Percentiles rank a stretch among this genome's conserved stretches.
Conservation (phyloP, 2,113 vertebrate species). For the Nasalis larvatus region DNA sequence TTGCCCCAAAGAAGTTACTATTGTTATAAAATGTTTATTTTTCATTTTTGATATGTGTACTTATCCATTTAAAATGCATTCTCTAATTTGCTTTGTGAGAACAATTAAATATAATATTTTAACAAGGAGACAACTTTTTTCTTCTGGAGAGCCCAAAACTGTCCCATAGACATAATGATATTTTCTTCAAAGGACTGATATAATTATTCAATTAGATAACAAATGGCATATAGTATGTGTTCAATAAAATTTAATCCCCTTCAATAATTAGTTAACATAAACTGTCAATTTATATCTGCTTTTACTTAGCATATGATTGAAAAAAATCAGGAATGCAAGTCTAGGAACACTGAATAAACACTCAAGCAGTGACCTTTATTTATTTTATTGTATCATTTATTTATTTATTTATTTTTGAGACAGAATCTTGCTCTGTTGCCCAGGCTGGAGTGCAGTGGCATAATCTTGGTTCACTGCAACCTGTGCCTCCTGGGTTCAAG, state of each 20-base stretch:
- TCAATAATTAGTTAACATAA: background rate
- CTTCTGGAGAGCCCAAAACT: background rate
- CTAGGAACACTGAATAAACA: background rate
- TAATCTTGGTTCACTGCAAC: too few species aligned
- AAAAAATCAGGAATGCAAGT: background rate
- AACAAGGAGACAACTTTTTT: background rate
- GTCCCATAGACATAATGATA: background rate
- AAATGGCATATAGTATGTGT: background rate
- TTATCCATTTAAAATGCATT: background rate
- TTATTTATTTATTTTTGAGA: too few species aligned
- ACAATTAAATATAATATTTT: background rate
- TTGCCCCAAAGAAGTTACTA: background rate
- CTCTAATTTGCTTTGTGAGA: background rate
- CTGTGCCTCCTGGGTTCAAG: too few species aligned
- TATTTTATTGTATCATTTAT: background rate
- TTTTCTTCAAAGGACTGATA: background rate
- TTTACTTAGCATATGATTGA: background rate
- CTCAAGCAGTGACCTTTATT: background rate
- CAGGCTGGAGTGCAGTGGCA: too few species aligned
- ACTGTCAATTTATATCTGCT: background rate
- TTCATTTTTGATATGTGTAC: background rate
- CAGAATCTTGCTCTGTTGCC: too few species aligned
- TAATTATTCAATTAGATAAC: background rate
- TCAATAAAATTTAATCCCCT: constrained; percentile 11
- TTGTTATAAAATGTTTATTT: background rate